These are phyloP conservation scores for Polymixis flavicincta DNA, from an alignment of 2,888 invertebrate genomes.

Conservation along the genomic window DNA sequence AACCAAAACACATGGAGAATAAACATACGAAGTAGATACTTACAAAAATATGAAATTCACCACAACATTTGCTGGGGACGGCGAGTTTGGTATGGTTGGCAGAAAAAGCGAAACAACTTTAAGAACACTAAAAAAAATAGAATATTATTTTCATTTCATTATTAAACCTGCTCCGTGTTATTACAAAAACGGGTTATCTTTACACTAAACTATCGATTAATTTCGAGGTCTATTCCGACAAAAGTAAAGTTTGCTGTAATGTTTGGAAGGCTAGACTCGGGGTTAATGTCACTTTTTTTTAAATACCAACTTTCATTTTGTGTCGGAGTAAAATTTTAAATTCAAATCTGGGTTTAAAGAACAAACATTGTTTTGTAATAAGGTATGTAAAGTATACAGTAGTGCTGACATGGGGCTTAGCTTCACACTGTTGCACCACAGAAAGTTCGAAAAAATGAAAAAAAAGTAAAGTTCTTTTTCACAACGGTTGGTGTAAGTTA, in stretches of 20 bases:
- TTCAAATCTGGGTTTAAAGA: neutral
- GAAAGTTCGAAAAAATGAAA: too few species aligned
- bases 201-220: neutral
- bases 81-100: constrained; percentile 77
- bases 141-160: neutral
- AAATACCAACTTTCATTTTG: neutral
- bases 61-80: constrained; percentile 90
- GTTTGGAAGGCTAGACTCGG: neutral
- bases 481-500: neutral
- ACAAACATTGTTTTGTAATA: neutral
- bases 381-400: neutral
- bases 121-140: neutral
- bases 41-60: constrained; percentile 91
- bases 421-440: neutral
- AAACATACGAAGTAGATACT: constrained; percentile 90
- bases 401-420: neutral
- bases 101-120: constrained; percentile 61
- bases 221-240: neutral
- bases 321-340: neutral
- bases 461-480: too few species aligned
- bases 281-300: neutral
- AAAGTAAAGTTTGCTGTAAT: neutral
- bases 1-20: constrained; percentile 90
- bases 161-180: neutral
- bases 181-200: neutral